Conservation (phyloP, 2,113 vertebrate species). For the Dipodomys stephensi region DNA sequence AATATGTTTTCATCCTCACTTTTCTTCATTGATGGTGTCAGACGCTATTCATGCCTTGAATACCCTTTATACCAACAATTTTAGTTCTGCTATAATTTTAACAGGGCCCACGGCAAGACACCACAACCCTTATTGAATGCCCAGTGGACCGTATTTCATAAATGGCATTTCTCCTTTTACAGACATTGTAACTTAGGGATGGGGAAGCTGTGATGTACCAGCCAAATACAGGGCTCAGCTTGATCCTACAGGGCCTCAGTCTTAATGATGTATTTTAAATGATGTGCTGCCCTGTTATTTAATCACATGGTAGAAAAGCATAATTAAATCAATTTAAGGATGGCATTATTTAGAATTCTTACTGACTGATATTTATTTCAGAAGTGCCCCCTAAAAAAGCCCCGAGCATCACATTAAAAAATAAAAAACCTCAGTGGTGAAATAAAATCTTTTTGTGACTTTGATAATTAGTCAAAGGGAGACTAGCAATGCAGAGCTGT, state of each 20-base stretch:
- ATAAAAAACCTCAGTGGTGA: not conserved
- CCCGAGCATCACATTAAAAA: not conserved
- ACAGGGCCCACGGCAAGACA: not conserved
- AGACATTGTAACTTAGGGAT: not conserved
- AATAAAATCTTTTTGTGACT: not conserved
- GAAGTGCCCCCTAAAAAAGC: not conserved
- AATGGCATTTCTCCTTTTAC: not conserved
- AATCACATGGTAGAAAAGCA: not conserved
- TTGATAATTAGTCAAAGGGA: constrained; percentile 46
- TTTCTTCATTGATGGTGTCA: not conserved
- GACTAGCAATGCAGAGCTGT: not conserved
- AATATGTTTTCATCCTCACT: not conserved
- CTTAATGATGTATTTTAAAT: not conserved
- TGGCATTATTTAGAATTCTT: constrained; percentile 12
- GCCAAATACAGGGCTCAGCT: not conserved
- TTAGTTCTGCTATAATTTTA: not conserved
- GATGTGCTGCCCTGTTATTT: not conserved
- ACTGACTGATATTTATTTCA: not conserved
- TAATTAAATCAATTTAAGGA: not conserved
- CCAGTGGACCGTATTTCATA: not conserved
- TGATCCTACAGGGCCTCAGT: not conserved
- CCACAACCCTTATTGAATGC: not conserved
- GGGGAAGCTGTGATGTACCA: not conserved
- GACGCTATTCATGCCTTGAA: too few relatives aligned
- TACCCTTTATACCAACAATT: not conserved